phyloP scores from a whole-genome alignment of 2,888 invertebrate species.

The Eilema caniola region DNA sequence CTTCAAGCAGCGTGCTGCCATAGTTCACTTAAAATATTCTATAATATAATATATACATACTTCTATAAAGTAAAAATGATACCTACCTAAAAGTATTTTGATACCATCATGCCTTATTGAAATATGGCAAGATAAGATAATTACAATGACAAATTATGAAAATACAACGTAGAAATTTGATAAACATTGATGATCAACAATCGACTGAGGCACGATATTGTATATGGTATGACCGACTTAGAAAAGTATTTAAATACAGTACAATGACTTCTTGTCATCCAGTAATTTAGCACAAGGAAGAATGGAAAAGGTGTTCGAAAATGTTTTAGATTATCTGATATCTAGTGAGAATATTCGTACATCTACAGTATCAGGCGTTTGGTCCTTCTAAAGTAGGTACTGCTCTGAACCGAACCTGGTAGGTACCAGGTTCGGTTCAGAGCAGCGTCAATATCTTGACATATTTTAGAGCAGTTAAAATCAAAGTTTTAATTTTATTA shows the following conservation, averaged over 20 bases:
- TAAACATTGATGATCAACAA: conserved; percentile 21
- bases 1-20: conserved; percentile 1
- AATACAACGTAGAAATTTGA: conserved; percentile 21
- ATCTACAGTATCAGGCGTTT: too few relatives aligned
- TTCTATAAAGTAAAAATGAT: conserved; percentile 44
- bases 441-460: too few relatives aligned
- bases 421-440: too few relatives aligned
- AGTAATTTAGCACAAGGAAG: too few relatives aligned
- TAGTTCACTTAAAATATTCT: conserved; percentile 29
- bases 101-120: conserved; percentile 53
- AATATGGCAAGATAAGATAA: conserved; percentile 43
- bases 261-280: not conserved
- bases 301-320: too few relatives aligned
- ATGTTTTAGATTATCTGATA: too few relatives aligned
- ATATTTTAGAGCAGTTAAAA: too few relatives aligned
- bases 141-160: conserved; percentile 21
- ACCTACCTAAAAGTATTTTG: conserved; percentile 34
- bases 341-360: too few relatives aligned
- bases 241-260: conserved; percentile 9
- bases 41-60: conserved; percentile 18
- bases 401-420: too few relatives aligned
- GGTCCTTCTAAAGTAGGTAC: too few relatives aligned
- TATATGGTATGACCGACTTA: conserved; percentile 39
- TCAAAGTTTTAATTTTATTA: too few relatives aligned
- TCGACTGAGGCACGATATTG: conserved; percentile 39